These are phyloP conservation scores for Asbolus verrucosus DNA, from an alignment of 1,140 invertebrate genomes.

Conservation along the genomic window DNA sequence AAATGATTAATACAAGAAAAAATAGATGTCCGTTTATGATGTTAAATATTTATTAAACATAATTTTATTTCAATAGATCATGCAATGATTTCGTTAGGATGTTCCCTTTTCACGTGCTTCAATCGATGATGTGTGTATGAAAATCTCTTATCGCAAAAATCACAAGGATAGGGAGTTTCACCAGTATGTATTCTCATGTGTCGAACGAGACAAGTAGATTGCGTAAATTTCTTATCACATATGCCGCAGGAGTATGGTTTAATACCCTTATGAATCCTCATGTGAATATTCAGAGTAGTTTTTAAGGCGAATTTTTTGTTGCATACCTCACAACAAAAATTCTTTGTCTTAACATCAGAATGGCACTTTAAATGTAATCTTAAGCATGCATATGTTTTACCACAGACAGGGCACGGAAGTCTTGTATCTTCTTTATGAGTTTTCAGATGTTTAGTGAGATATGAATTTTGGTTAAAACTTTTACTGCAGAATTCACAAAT, in stretches of 20 bases:
- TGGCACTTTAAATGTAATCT: not conserved
- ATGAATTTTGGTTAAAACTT: constrained; percentile 63
- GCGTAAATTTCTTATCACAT: constrained; percentile 44
- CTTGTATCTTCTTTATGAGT: not conserved
- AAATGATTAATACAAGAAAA: too few species aligned
- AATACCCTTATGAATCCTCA: constrained; percentile 56
- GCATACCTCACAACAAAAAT: constrained; percentile 26
- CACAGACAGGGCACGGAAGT: not conserved
- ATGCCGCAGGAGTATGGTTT: constrained; percentile 56
- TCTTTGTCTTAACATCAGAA: not conserved
- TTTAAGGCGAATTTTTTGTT: constrained; percentile 57
- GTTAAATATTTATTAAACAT: too few species aligned
- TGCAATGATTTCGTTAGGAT: too few species aligned
- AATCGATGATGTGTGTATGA: constrained; percentile 21
- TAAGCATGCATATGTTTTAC: not conserved
- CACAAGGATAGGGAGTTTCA: constrained; percentile 42
- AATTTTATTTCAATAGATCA: too few species aligned
- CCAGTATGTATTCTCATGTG: constrained; percentile 48
- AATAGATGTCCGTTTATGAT: too few species aligned
- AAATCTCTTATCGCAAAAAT: constrained; percentile 23
- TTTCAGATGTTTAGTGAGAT: constrained; percentile 40
- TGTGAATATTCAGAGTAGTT: constrained; percentile 58
- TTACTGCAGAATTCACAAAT: constrained; percentile 59
- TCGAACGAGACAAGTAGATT: constrained; percentile 1
- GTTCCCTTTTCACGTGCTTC: constrained; percentile 39